Percentiles rank a stretch among this genome's conserved stretches.
phyloP scores from a whole-genome alignment of 2,113 vertebrate genomes.

The Eleginops maclovinus region DNA sequence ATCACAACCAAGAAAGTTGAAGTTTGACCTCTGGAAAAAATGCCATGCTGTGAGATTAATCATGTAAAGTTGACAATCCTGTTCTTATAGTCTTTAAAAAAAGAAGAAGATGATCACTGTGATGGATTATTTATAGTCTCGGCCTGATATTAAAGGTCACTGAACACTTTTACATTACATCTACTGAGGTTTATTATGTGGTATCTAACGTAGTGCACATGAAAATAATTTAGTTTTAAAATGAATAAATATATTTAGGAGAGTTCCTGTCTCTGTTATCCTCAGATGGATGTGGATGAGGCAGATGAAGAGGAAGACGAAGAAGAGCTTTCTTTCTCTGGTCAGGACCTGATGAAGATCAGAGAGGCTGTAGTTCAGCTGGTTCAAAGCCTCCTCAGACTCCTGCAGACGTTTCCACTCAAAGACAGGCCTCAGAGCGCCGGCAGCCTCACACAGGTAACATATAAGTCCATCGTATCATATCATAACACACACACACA shows the following conservation, averaged over 20 bases:
- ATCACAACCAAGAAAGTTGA: background rate
- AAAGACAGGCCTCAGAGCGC: constrained; percentile 87
- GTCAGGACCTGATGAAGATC: constrained; percentile 84
- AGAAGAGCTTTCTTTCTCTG: constrained; percentile 84
- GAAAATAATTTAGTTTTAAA: background rate
- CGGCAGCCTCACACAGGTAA: constrained; percentile 87
- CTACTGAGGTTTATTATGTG: background rate
- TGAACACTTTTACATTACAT: background rate
- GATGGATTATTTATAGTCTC: background rate
- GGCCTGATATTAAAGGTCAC: background rate
- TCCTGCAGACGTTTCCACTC: constrained; percentile 88
- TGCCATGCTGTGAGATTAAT: background rate
- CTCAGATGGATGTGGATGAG: constrained; percentile 79
- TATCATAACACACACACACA: no score
- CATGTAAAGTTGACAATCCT: background rate
- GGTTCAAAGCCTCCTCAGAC: constrained; percentile 87
- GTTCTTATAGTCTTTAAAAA: background rate
- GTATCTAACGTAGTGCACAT: background rate
- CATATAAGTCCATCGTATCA: no score
- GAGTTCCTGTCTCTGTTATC: background rate
- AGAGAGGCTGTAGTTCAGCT: constrained; percentile 85
- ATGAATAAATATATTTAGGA: background rate
- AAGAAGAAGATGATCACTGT: background rate
- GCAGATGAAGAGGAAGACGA: constrained; percentile 80
- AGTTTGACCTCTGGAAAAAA: background rate